Percentiles rank a stretch among this genome's conserved stretches.
Evolutionary conservation across 1,140 invertebrate genomes (phyloP).

Genomic region (Phenacoccus solenopsis): DNA sequence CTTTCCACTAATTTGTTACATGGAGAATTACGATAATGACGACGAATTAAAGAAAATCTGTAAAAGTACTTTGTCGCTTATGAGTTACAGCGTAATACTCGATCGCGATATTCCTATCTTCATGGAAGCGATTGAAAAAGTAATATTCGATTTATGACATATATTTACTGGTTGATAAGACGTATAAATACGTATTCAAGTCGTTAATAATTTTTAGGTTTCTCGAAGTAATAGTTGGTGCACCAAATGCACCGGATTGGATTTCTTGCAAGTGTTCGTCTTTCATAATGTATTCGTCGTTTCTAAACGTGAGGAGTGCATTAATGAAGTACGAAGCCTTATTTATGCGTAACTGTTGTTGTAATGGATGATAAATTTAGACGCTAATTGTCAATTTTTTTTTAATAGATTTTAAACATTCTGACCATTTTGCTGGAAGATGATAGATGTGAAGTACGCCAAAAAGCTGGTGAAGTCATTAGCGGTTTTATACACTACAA

Average conservation of each 20-base stretch:
- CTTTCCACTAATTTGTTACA: conserved; percentile 51
- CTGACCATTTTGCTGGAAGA: conserved; percentile 54
- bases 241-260: conserved; percentile 51
- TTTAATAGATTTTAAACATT: conserved; percentile 37
- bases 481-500: conserved; percentile 77
- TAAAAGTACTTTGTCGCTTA: conserved; percentile 45
- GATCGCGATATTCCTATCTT: conserved; percentile 39
- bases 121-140: conserved; percentile 37
- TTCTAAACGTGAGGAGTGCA: conserved; percentile 41
- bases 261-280: conserved; percentile 65
- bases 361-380: no score
- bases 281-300: conserved; percentile 73
- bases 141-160: conserved; percentile 20
- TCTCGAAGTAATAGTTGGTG: conserved; percentile 58
- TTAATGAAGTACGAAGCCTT: conserved; percentile 38
- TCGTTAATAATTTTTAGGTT: conserved; percentile 26
- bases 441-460: conserved; percentile 59
- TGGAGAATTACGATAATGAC: conserved; percentile 65
- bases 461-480: conserved; percentile 66
- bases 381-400: conserved; percentile 29
- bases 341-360: no score
- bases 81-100: conserved; percentile 44
- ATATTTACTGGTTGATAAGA: conserved; percentile 24
- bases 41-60: conserved; percentile 63
- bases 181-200: no score